Percentiles rank a stretch among this genome's conserved stretches.
These are phyloP conservation scores for Whitmania pigra DNA, from an alignment of 1,140 invertebrate genomes.

Conservation along the genomic window DNA sequence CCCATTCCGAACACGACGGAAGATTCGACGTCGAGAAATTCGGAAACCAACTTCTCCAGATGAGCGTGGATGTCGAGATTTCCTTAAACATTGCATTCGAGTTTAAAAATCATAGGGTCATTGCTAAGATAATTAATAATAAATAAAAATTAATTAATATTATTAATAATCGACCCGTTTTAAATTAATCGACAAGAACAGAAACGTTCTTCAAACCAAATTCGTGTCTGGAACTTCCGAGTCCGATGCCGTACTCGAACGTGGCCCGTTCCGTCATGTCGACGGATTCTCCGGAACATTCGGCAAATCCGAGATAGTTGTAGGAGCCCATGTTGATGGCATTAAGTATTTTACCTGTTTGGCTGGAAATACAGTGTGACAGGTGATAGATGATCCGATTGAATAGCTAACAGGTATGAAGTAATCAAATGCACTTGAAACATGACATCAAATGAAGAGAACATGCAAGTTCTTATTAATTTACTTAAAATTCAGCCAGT, in stretches of 20 bases:
- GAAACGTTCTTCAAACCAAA: constrained; percentile 26
- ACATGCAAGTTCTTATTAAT: neutral
- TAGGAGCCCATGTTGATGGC: constrained; percentile 43
- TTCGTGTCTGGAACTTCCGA: constrained; percentile 32
- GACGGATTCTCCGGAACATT: constrained; percentile 36
- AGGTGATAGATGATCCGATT: neutral
- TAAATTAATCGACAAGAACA: neutral
- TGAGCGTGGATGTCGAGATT: constrained; percentile 58
- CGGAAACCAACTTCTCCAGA: constrained; percentile 64
- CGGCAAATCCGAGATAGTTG: constrained; percentile 44
- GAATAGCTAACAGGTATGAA: neutral
- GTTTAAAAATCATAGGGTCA: neutral
- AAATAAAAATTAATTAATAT: no score
- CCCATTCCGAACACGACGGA: constrained; percentile 92
- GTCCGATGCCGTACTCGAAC: constrained; percentile 35
- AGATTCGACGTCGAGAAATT: constrained; percentile 74
- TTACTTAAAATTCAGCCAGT: neutral
- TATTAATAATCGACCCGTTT: neutral
- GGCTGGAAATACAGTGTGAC: constrained; percentile 23
- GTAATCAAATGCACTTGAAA: neutral
- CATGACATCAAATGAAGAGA: neutral
- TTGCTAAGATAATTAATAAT: neutral
- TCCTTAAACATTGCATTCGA: constrained; percentile 39
- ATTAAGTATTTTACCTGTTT: constrained; percentile 32
- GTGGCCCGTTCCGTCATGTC: constrained; percentile 27